Evolutionary conservation across 2,797 vertebrate genomes (phyloP).

Genomic region (Gadopsis bispinosus): DNA sequence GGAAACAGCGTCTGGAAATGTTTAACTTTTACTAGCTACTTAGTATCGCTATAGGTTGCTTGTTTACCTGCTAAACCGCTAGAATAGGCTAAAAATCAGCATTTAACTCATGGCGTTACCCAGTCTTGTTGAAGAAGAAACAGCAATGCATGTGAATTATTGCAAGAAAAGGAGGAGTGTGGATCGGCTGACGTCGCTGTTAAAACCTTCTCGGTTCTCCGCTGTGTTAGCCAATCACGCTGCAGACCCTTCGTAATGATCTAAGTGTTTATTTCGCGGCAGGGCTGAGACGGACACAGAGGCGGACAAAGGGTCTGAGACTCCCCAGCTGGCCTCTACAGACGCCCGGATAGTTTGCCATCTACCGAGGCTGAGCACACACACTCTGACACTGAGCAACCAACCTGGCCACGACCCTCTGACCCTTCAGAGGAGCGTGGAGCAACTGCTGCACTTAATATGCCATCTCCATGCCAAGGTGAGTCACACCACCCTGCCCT

Average conservation of each 20-base stretch:
- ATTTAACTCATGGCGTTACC: slow-evolving; percentile 5
- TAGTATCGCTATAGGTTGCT: slow-evolving; percentile 3
- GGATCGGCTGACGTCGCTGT: slow-evolving; percentile 61
- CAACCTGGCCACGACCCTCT: slow-evolving; percentile 67
- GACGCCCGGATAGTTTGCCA: slow-evolving; percentile 86
- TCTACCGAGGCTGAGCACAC: slow-evolving; percentile 87
- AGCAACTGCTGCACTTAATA: slow-evolving; percentile 83
- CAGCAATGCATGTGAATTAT: slow-evolving; percentile 21
- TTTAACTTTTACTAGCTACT: slow-evolving; percentile 24
- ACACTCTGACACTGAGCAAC: slow-evolving; percentile 87
- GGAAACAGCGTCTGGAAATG: slow-evolving; percentile 14
- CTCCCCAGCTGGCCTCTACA: slow-evolving; percentile 78
- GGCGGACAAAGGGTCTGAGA: slow-evolving; percentile 75
- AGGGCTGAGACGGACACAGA: slow-evolving; percentile 86
- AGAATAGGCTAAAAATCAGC: slow-evolving; percentile 9
- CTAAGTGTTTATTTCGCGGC: slow-evolving; percentile 70
- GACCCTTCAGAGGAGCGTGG: slow-evolving; percentile 83
- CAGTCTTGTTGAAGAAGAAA: slow-evolving; percentile 2
- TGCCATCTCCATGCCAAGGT: slow-evolving; percentile 80
- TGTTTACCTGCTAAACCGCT: slow-evolving; percentile 15
- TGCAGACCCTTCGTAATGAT: slow-evolving; percentile 35
- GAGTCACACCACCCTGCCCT: slow-evolving; percentile 60
- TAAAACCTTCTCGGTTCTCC: slow-evolving; percentile 29
- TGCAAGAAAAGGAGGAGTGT: slow-evolving; percentile 20
- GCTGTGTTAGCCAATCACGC: slow-evolving; percentile 50